phyloP scores from a whole-genome alignment of 1,140 invertebrate genomes.

The Trichonephila clavipes region DNA sequence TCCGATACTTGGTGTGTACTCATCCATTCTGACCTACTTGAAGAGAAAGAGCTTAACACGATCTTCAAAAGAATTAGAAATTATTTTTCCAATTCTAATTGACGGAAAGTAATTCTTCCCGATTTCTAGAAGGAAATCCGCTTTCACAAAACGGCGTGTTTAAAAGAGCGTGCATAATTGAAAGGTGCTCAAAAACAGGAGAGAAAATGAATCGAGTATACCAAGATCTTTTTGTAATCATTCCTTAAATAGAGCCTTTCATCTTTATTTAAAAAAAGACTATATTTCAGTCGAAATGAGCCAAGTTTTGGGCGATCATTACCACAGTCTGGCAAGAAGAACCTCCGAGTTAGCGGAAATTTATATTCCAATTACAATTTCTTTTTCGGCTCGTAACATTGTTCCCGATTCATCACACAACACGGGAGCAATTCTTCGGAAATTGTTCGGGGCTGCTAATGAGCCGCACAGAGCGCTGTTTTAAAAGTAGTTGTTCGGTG shows the following conservation, averaged over 20 bases:
- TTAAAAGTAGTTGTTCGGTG: neutral
- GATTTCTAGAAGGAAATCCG: neutral
- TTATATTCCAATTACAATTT: conserved; percentile 73
- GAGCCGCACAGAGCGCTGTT: neutral
- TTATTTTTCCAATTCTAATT: neutral
- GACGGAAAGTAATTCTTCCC: neutral
- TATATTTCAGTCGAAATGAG: conserved; percentile 22
- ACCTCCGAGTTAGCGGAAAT: conserved; percentile 28
- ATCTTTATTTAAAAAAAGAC: conserved; percentile 26
- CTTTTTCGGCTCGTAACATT: conserved; percentile 60
- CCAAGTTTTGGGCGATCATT: neutral
- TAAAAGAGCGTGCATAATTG: conserved; percentile 16
- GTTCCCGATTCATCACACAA: conserved; percentile 58
- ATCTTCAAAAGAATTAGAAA: neutral
- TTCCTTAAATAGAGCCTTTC: neutral
- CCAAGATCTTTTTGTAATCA: conserved; percentile 42
- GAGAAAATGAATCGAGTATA: neutral
- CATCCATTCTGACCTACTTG: neutral
- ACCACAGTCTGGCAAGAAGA: neutral
- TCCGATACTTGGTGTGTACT: neutral
- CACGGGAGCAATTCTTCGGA: conserved; percentile 12
- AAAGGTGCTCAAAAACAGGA: neutral
- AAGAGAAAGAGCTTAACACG: neutral
- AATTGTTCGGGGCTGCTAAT: conserved; percentile 70
- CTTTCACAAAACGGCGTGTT: neutral